These are phyloP conservation scores for Zaprionus tsacasi DNA, from an alignment of 1,140 invertebrate genomes.

Conservation along the genomic window DNA sequence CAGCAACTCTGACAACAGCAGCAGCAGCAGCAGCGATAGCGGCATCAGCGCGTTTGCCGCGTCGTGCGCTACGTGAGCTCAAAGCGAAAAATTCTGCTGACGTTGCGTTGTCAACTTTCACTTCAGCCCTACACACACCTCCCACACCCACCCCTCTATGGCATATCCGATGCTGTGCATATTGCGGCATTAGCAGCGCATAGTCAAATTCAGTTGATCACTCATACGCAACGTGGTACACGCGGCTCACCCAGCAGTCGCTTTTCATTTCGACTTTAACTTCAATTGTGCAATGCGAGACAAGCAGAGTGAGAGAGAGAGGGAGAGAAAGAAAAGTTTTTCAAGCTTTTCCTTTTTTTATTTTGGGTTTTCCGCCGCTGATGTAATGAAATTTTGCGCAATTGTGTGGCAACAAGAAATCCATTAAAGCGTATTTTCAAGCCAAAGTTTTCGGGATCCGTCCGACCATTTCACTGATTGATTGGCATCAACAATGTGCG, in stretches of 20 bases:
- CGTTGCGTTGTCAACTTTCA: slow-evolving; percentile 75
- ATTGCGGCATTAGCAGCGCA: slow-evolving; percentile 62
- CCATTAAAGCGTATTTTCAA: slow-evolving; percentile 74
- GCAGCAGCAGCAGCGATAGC: slow-evolving; percentile 16
- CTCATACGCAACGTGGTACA: slow-evolving; percentile 73
- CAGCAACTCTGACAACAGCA: slow-evolving; percentile 34
- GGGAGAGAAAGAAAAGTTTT: slow-evolving; percentile 42
- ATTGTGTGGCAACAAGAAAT: slow-evolving; percentile 67
- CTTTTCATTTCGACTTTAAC: slow-evolving; percentile 54
- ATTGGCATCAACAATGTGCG: slow-evolving; percentile 68
- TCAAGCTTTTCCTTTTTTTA: slow-evolving; percentile 6
- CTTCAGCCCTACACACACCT: slow-evolving; percentile 53
- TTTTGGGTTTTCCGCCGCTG: slow-evolving; percentile 45
- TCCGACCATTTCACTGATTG: slow-evolving; percentile 74
- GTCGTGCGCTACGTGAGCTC: slow-evolving; percentile 66
- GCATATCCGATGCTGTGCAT: slow-evolving; percentile 25
- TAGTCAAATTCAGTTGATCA: slow-evolving; percentile 75
- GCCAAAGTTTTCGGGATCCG: slow-evolving; percentile 56
- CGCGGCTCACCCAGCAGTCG: slow-evolving; percentile 8
- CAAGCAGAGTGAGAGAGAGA: background rate
- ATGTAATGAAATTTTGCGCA: slow-evolving; percentile 77
- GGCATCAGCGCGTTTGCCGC: slow-evolving; percentile 38
- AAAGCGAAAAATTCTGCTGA: slow-evolving; percentile 74
- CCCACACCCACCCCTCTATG: background rate
- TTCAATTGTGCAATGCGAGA: slow-evolving; percentile 60